Evolutionary conservation across 2,888 invertebrate genomes (phyloP).

Genomic region (Syrphus vitripennis): DNA sequence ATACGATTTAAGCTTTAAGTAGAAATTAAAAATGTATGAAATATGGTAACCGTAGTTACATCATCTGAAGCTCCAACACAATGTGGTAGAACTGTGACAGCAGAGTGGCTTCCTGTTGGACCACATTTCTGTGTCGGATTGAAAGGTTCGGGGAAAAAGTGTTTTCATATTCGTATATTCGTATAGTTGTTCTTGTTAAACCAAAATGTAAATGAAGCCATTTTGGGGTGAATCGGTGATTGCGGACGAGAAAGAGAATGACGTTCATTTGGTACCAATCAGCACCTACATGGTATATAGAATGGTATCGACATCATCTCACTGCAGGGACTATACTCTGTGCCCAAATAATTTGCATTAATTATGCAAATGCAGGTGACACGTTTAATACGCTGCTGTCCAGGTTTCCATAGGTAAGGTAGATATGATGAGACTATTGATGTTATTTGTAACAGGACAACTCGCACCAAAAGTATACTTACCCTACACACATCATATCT

Average conservation of each 20-base stretch:
- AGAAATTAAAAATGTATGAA: too few relatives aligned
- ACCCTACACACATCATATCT: too few relatives aligned
- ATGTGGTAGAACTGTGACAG: constrained; percentile 19
- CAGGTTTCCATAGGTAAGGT: constrained; percentile 18
- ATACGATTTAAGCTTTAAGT: too few relatives aligned
- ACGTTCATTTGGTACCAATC: constrained; percentile 48
- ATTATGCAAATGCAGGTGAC: constrained; percentile 65
- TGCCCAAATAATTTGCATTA: constrained; percentile 53
- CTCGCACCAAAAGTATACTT: not conserved
- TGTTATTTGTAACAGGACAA: constrained; percentile 6
- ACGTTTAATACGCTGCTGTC: constrained; percentile 46
- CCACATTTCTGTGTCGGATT: constrained; percentile 36
- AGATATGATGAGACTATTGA: constrained; percentile 40
- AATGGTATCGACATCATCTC: constrained; percentile 3
- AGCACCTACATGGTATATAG: constrained; percentile 18
- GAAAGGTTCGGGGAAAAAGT: not conserved
- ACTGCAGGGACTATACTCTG: not conserved
- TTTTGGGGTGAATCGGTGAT: not conserved
- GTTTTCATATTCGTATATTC: not conserved
- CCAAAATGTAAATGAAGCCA: constrained; percentile 57
- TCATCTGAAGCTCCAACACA: not conserved
- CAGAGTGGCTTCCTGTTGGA: constrained; percentile 43
- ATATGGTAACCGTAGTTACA: not conserved
- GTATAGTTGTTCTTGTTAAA: constrained; percentile 15
- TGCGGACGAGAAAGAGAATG: not conserved